Percentiles rank a stretch among this genome's conserved stretches.
These are phyloP conservation scores for Spinibarbus caldwelli DNA, from an alignment of 2,797 vertebrate species.

Conservation along the genomic window DNA sequence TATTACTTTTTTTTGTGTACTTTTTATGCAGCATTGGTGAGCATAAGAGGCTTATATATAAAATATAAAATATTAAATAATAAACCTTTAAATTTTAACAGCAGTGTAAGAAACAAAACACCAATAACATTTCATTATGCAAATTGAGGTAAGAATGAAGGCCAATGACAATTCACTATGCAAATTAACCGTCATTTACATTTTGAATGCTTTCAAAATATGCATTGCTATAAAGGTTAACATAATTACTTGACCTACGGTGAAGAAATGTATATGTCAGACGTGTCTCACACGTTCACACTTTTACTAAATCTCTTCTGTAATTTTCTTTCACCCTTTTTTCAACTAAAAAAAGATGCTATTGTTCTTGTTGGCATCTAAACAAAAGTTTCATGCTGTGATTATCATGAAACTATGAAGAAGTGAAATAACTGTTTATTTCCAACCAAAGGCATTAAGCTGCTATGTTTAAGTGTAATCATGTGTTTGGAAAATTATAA, in stretches of 20 bases:
- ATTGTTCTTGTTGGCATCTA: neutral
- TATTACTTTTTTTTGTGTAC: neutral
- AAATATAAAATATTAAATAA: too few relatives aligned
- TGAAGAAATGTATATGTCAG: constrained; percentile 20
- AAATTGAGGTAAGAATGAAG: constrained; percentile 1
- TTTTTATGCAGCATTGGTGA: neutral
- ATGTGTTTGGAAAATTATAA: neutral
- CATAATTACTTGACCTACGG: constrained; percentile 5
- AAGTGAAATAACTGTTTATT: neutral
- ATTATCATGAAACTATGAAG: neutral
- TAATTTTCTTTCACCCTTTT: neutral
- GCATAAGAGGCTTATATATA: neutral
- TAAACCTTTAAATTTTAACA: neutral
- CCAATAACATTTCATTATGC: neutral
- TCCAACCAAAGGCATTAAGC: neutral
- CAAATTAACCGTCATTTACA: constrained; percentile 4
- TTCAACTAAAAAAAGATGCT: neutral
- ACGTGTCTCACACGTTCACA: neutral
- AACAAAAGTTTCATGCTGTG: neutral
- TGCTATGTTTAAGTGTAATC: neutral
- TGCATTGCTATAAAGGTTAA: constrained; percentile 14
- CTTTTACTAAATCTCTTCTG: neutral
- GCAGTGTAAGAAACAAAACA: neutral
- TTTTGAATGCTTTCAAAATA: neutral
- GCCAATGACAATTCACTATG: constrained; percentile 5